Evolutionary conservation across 2,113 vertebrate genomes (phyloP).

Genomic region (Zapornia atra): DNA sequence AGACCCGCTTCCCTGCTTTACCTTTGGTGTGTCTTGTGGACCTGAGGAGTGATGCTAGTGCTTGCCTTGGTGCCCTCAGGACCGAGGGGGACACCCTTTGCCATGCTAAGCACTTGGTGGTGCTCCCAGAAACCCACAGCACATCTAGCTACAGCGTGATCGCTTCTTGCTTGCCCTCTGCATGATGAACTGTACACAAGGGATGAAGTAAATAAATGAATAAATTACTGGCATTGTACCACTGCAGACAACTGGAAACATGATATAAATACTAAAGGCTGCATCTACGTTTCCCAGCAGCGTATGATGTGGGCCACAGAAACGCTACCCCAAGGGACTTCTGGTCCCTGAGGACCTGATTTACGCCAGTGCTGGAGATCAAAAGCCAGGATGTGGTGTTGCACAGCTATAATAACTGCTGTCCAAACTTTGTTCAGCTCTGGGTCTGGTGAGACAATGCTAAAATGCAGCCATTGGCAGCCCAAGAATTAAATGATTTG

Average conservation of each 20-base stretch:
- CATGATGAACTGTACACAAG: not conserved
- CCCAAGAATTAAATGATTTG: not conserved
- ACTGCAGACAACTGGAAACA: conserved; percentile 52
- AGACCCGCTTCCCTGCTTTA: not conserved
- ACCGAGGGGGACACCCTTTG: not conserved
- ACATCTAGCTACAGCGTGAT: not conserved
- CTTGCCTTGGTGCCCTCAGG: not conserved
- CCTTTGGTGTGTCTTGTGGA: not conserved
- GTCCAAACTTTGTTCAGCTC: not conserved
- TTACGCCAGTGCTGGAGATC: conserved; percentile 44
- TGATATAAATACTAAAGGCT: conserved; percentile 45
- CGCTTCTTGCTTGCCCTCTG: not conserved
- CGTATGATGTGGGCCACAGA: conserved; percentile 49
- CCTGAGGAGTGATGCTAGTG: not conserved
- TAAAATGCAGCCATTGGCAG: conserved; percentile 21
- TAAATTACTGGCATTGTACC: conserved; percentile 38
- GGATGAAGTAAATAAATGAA: conserved; percentile 46
- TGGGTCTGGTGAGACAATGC: conserved; percentile 38
- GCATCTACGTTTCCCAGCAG: conserved; percentile 19
- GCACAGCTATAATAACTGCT: not conserved
- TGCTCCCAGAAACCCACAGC: not conserved
- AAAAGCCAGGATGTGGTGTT: conserved; percentile 60
- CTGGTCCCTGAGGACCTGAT: not conserved
- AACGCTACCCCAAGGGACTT: not conserved
- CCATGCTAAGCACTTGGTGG: accelerated